Evolutionary conservation across 1,140 invertebrate species (phyloP).

Genomic region (Ostrea denselamellosa): DNA sequence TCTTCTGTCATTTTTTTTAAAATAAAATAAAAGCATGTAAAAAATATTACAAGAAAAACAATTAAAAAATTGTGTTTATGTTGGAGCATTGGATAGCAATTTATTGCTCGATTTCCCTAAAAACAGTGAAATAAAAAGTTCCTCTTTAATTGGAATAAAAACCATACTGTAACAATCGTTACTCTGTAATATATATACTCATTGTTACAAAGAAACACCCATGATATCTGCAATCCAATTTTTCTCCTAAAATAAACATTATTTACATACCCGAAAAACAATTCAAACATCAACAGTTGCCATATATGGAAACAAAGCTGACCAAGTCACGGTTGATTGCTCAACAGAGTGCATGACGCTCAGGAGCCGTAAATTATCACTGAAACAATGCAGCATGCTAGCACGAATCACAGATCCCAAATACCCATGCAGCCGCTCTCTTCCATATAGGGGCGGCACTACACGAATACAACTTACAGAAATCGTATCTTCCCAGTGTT

Average conservation of each 20-base stretch:
- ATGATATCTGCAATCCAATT: constrained; percentile 36
- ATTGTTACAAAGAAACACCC: constrained; percentile 35
- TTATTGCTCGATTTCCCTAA: constrained; percentile 21
- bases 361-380: constrained; percentile 39
- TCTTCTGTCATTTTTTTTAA: neutral
- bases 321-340: constrained; percentile 1
- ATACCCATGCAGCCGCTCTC: constrained; percentile 35
- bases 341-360: constrained; percentile 40
- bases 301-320: constrained; percentile 19
- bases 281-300: neutral
- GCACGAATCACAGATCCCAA: constrained; percentile 40
- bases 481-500: constrained; percentile 2
- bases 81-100: constrained; percentile 32
- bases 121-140: constrained; percentile 16
- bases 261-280: neutral
- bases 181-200: constrained; percentile 32
- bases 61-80: constrained; percentile 8
- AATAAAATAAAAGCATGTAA: constrained; percentile 11
- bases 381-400: constrained; percentile 47
- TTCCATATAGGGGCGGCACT: constrained; percentile 22
- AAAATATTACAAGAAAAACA: constrained; percentile 15
- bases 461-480: constrained; percentile 39
- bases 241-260: neutral
- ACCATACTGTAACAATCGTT: constrained; percentile 39
- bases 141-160: constrained; percentile 23